Evolutionary conservation across 2,888 invertebrate species (phyloP).

Genomic region (Callimorpha dominula): DNA sequence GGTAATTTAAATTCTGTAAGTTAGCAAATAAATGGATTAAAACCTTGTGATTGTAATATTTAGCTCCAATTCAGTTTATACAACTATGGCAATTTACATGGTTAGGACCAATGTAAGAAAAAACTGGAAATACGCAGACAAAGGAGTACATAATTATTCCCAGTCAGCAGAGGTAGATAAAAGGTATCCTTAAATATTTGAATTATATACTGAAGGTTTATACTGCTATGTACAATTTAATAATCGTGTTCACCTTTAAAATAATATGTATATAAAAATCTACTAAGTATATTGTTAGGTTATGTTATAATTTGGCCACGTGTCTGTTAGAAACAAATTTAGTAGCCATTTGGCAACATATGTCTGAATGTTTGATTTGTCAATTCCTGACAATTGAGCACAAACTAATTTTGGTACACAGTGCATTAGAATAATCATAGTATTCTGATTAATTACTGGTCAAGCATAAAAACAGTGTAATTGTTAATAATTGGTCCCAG

Average conservation of each 20-base stretch:
- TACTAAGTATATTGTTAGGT: neutral
- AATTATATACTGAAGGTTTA: no score
- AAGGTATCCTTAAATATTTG: no score
- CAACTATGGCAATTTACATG: no score
- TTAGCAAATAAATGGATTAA: neutral
- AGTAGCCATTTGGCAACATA: slow-evolving; percentile 1
- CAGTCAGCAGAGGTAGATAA: no score
- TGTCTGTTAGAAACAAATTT: neutral
- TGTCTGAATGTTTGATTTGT: slow-evolving; percentile 5
- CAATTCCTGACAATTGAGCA: slow-evolving; percentile 17
- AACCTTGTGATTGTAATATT: neutral
- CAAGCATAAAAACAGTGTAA: neutral
- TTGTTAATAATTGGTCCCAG: neutral
- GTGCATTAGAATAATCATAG: slow-evolving; percentile 17
- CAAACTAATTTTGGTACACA: slow-evolving; percentile 13
- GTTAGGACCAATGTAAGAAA: no score
- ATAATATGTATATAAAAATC: neutral
- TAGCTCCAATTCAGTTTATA: neutral
- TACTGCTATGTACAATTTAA: no score
- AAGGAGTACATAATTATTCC: no score
- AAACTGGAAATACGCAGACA: no score
- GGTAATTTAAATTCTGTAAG: neutral
- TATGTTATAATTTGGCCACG: neutral
- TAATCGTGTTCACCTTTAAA: no score
- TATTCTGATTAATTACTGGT: slow-evolving; percentile 12